These are phyloP conservation scores for Rambutsinella grinnellia DNA, from an alignment of 2,888 invertebrate genomes.

Conservation along the genomic window DNA sequence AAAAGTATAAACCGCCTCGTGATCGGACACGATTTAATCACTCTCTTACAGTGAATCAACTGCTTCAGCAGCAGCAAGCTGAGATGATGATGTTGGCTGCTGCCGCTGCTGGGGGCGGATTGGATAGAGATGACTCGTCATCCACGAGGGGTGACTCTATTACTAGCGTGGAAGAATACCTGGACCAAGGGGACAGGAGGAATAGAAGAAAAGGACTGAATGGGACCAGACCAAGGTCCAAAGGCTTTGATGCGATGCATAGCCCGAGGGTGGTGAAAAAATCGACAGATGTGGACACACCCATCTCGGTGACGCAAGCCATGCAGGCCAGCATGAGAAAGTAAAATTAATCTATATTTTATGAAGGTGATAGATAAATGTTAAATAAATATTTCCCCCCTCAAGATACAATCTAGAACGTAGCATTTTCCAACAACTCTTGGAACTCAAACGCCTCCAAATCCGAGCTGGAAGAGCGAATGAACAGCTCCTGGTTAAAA, in stretches of 20 bases:
- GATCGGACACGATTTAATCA: constrained; percentile 51
- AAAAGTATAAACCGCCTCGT: constrained; percentile 45
- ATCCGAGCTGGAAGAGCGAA: constrained; percentile 91
- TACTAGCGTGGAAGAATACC: constrained; percentile 45
- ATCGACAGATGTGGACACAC: constrained; percentile 61
- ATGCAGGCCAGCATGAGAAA: constrained; percentile 89
- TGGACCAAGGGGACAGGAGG: constrained; percentile 23
- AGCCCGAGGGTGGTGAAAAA: constrained; percentile 42
- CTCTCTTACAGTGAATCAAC: constrained; percentile 53
- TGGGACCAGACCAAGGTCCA: constrained; percentile 40
- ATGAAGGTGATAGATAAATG: constrained; percentile 3
- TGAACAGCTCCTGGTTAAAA: constrained; percentile 87
- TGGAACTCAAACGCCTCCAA: constrained; percentile 92
- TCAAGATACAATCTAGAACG: constrained; percentile 87
- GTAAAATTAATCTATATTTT: constrained; percentile 70
- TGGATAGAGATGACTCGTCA: constrained; percentile 46
- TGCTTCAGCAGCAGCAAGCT: constrained; percentile 39
- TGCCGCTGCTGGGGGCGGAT: constrained; percentile 2
- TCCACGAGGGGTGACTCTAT: constrained; percentile 54
- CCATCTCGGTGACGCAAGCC: constrained; percentile 87
- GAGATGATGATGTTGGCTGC: constrained; percentile 23
- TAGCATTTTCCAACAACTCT: constrained; percentile 91
- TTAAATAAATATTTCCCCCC: background rate
- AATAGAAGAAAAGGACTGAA: constrained; percentile 1
- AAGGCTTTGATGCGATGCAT: constrained; percentile 42